A percentile compares a stretch with the other conserved stretches of the same genome.
phyloP scores from a whole-genome alignment of 2,113 vertebrate genomes.

The Corvus cornix region DNA sequence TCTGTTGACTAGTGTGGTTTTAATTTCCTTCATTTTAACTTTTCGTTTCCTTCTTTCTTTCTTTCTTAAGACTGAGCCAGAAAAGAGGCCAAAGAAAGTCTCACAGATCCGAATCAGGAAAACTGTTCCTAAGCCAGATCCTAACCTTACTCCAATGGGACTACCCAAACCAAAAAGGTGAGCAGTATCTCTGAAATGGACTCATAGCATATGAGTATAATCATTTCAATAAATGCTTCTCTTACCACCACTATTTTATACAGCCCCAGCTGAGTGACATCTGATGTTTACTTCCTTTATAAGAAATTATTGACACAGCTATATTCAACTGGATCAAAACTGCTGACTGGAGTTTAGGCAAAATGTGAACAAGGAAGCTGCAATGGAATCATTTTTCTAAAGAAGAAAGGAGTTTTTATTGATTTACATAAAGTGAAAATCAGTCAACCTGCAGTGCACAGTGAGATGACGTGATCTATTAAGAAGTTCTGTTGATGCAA shows the following conservation, averaged over 20 bases:
- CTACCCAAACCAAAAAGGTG: slow-evolving; percentile 93
- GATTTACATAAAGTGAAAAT: neutral
- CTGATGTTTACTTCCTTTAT: neutral
- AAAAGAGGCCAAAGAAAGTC: slow-evolving; percentile 84
- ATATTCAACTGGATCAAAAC: neutral
- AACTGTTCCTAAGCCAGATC: slow-evolving; percentile 86
- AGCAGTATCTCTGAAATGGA: slow-evolving; percentile 2
- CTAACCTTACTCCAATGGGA: slow-evolving; percentile 93
- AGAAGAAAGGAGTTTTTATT: neutral
- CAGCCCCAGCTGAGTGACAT: neutral
- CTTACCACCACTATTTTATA: neutral
- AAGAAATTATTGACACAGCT: neutral
- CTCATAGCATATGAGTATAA: neutral
- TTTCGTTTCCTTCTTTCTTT: neutral
- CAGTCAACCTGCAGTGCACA: neutral
- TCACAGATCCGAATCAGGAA: slow-evolving; percentile 94
- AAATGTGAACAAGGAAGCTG: neutral
- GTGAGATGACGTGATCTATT: neutral
- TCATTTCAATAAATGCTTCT: neutral
- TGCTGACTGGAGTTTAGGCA: neutral
- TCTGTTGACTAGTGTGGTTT: neutral
- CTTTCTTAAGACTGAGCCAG: slow-evolving; percentile 61
- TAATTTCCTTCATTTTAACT: neutral
- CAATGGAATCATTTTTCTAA: neutral
- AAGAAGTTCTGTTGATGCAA: neutral